These are phyloP conservation scores for Smutsia temminckii DNA, from an alignment of 2,797 vertebrate species.

Conservation along the genomic window DNA sequence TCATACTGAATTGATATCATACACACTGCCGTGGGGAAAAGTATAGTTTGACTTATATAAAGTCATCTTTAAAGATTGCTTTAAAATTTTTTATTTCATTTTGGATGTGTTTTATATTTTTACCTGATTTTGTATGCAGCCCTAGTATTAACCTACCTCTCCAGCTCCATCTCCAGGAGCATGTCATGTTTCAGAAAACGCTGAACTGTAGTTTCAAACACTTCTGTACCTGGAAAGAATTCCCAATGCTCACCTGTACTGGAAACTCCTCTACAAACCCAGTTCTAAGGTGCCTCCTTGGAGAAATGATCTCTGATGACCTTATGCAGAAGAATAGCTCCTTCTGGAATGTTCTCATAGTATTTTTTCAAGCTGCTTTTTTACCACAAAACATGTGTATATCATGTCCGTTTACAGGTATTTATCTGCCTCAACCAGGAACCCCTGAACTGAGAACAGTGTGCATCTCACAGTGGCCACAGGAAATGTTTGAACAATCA, in stretches of 20 bases:
- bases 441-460: neutral
- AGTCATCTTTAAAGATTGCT: neutral
- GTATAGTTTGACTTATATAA: too few species aligned
- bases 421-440: too few species aligned
- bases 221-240: neutral
- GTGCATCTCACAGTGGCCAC: accelerated
- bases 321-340: neutral
- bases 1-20: neutral
- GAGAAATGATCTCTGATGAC: neutral
- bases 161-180: neutral
- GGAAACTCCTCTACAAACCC: neutral
- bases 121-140: too few species aligned
- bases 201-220: neutral
- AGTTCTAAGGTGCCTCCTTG: neutral
- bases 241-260: too few species aligned
- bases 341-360: neutral
- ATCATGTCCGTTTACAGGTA: neutral
- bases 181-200: neutral
- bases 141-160: neutral
- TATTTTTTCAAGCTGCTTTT: neutral
- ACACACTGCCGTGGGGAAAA: too few species aligned
- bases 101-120: neutral
- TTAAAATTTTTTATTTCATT: neutral
- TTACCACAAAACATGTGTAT: neutral
- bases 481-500: neutral